These are phyloP conservation scores for Lycaena phlaeas DNA, from an alignment of 2,888 invertebrate genomes.

Conservation along the genomic window DNA sequence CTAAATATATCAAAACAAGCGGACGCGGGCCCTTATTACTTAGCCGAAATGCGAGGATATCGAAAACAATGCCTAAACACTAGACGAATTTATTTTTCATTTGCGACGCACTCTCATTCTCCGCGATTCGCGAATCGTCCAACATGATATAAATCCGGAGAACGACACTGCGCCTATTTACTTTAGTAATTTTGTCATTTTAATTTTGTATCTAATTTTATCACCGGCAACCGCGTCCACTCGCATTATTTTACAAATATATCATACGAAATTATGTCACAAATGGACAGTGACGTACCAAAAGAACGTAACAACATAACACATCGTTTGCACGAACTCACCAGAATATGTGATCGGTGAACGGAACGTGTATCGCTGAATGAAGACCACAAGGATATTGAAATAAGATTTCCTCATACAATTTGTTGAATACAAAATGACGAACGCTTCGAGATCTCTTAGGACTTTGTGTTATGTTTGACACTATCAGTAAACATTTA, in stretches of 20 bases:
- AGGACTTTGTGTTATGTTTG: constrained; percentile 24
- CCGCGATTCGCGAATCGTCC: background rate
- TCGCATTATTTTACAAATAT: constrained; percentile 66
- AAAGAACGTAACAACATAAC: constrained; percentile 36
- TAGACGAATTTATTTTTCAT: constrained; percentile 51
- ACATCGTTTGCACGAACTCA: constrained; percentile 38
- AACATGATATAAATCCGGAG: constrained; percentile 24
- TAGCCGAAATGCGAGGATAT: constrained; percentile 73
- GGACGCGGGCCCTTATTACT: constrained; percentile 66
- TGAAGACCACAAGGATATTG: constrained; percentile 72
- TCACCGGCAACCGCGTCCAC: constrained; percentile 66
- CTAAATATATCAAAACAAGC: constrained; percentile 70
- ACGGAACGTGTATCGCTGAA: constrained; percentile 65
- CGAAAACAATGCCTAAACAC: constrained; percentile 69
- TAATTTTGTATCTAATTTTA: constrained; percentile 69
- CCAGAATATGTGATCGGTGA: constrained; percentile 44
- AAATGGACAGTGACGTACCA: constrained; percentile 47
- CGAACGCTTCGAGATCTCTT: constrained; percentile 32
- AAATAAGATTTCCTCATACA: constrained; percentile 45
- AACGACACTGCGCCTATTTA: constrained; percentile 37
- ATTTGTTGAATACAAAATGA: constrained; percentile 50
- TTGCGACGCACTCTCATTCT: constrained; percentile 15
- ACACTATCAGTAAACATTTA: constrained; percentile 18
- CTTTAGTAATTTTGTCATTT: constrained; percentile 19
- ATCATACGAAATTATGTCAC: constrained; percentile 55